Evolutionary conservation across 2,113 vertebrate genomes (phyloP).

Genomic region (Phasianus colchicus): DNA sequence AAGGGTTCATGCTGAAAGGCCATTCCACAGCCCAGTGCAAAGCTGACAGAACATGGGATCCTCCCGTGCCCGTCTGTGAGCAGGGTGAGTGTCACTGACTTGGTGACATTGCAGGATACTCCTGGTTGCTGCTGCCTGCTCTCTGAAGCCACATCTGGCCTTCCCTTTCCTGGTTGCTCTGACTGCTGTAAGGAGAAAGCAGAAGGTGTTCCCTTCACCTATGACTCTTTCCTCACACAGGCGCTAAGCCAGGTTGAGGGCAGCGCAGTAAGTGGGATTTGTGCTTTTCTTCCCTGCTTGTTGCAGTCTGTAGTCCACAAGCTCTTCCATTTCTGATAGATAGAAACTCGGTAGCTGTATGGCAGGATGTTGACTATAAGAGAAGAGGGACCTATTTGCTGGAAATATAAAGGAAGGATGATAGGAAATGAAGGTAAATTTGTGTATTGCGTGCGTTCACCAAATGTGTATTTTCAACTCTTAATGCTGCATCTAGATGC

Average conservation of each 20-base stretch:
- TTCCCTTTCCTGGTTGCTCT: background rate
- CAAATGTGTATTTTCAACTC: background rate
- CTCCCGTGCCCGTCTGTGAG: conserved; percentile 56
- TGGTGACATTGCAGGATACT: accelerated
- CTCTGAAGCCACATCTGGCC: background rate
- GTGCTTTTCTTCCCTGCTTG: background rate
- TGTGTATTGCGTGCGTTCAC: background rate
- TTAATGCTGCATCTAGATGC: conserved; percentile 15
- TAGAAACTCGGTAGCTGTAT: background rate
- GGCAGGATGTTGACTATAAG: background rate
- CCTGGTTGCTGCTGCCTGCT: background rate
- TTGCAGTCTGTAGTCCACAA: background rate
- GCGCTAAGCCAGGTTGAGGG: background rate
- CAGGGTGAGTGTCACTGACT: conserved; percentile 23
- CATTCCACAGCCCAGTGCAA: conserved; percentile 54
- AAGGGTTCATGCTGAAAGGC: conserved; percentile 72
- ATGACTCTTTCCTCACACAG: background rate
- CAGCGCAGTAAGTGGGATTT: background rate
- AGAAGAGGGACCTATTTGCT: background rate
- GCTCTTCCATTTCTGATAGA: background rate
- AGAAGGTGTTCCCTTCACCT: background rate
- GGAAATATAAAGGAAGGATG: background rate
- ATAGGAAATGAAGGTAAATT: background rate
- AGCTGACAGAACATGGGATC: conserved; percentile 57
- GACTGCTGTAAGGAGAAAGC: background rate